Evolutionary conservation across 2,797 vertebrate species (phyloP), one percentile per base, ranked within the genome.

Genomic region (Danionella dracula): DNA sequence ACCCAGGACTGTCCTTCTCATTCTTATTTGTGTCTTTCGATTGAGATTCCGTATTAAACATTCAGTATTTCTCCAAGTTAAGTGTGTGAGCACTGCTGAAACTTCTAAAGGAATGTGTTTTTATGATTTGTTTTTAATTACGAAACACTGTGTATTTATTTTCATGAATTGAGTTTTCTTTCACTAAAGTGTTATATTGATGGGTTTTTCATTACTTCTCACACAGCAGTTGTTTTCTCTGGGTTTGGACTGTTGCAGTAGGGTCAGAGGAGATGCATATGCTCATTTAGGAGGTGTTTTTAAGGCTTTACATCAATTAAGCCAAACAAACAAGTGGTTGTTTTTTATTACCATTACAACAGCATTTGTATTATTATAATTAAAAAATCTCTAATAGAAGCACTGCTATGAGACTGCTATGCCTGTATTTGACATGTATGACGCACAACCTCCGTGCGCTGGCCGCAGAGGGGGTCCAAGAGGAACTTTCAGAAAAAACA

Each of bases 391-490:
- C n/a, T n/a, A n/a, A n/a, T n/a, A n/a, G n/a, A n/a, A n/a, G n/a
- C n/a, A n/a, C n/a, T n/a, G n/a, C n/a, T n/a, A n/a, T n/a, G n/a
- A 76, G 77, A 76, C 73, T 72, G 63, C 74, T 61, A 60, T 73
- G 63, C 77, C 55, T 84, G 77, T 82, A 74, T 78, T 78, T 79
- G 77, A 77, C 75, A 72, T 80, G 75, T 76, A 76, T 63, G 77
- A 51, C 68, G 78, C 35, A 66, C 72, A 68, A 76, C 58, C 50
- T 56, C 50, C 55, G 45, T 62, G 69, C 42, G 81, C 82, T 71
- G 83, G 81, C 4, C 61, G 77, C 73, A 69, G 54, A 29, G 61
- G 38, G 48, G 42, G 48, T 60, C 38, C 66, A 41, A 13, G 35
- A 51, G 54, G 58, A 41, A 54, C 40, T 58, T 68, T 61, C 32